Conservation (phyloP, 2,888 invertebrate genomes). For the Acronicta alni region DNA sequence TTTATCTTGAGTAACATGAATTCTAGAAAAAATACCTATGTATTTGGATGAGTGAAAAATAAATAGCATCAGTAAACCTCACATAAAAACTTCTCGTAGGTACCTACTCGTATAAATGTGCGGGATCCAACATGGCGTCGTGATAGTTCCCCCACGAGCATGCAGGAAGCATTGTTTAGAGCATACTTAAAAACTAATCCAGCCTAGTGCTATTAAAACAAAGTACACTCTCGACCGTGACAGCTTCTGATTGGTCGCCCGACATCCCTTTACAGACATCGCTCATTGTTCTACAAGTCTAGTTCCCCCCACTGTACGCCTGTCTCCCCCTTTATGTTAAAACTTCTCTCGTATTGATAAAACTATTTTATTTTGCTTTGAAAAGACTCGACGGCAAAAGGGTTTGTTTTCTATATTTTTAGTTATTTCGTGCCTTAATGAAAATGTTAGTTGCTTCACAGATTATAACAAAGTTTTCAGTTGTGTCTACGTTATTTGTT, state of each 20-base stretch:
- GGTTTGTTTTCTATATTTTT: conserved; percentile 3
- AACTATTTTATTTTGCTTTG: conserved; percentile 42
- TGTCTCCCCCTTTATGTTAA: conserved; percentile 50
- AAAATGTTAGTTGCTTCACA: not conserved
- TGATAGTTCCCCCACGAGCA: conserved; percentile 63
- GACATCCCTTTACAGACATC: conserved; percentile 67
- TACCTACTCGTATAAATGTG: conserved; percentile 34
- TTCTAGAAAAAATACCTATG: not conserved
- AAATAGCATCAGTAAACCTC: conserved; percentile 8
- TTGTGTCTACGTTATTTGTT: not conserved
- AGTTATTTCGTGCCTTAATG: not conserved
- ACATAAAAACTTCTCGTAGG: conserved; percentile 6
- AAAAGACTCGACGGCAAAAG: conserved; percentile 16
- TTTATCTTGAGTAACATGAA: too few species aligned
- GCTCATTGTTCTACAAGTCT: conserved; percentile 67
- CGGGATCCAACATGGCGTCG: conserved; percentile 73
- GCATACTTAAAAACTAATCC: conserved; percentile 86
- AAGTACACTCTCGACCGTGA: conserved; percentile 76
- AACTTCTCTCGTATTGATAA: conserved; percentile 47
- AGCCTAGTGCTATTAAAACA: conserved; percentile 85
- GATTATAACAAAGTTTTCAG: not conserved
- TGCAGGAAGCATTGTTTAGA: conserved; percentile 77
- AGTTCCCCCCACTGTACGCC: conserved; percentile 46
- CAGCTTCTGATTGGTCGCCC: conserved; percentile 78
- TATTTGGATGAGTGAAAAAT: conserved; percentile 6